phyloP scores from a whole-genome alignment of 2,888 invertebrate species.

The Dasysyrphus tricinctus region DNA sequence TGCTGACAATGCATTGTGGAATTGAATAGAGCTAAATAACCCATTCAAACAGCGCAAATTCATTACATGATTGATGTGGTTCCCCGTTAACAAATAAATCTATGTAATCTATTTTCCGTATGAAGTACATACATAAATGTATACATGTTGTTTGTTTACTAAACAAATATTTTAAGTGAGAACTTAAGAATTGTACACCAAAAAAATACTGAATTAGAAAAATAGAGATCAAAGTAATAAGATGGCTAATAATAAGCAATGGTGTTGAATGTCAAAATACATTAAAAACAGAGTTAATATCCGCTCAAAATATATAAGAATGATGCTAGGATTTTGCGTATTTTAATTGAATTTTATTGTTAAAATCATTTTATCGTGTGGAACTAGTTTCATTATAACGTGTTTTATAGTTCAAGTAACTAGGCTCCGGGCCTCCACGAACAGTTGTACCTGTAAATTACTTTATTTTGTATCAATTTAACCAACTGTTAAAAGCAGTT shows the following conservation, averaged over 20 bases:
- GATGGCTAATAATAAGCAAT: no score
- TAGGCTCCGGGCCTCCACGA: no score
- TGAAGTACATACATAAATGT: not conserved
- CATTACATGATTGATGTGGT: constrained; percentile 29
- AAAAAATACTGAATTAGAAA: not conserved
- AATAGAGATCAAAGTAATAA: not conserved
- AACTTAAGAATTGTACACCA: not conserved
- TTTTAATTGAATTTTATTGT: no score
- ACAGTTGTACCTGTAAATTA: no score
- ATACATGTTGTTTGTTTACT: not conserved
- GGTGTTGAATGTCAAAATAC: not conserved
- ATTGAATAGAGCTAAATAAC: constrained; percentile 16
- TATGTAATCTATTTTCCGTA: not conserved
- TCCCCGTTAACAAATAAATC: constrained; percentile 10
- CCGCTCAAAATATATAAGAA: no score
- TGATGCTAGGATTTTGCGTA: no score
- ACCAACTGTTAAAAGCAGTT: no score
- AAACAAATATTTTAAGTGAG: not conserved
- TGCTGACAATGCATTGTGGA: constrained; percentile 59
- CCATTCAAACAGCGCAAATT: constrained; percentile 29
- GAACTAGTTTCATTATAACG: no score
- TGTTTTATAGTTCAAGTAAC: no score
- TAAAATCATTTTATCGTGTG: no score
- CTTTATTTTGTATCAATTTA: no score
- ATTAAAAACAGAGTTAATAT: no score